Conservation (phyloP, 2,797 vertebrate genomes). For the Cynodonichthys magdalenae region DNA sequence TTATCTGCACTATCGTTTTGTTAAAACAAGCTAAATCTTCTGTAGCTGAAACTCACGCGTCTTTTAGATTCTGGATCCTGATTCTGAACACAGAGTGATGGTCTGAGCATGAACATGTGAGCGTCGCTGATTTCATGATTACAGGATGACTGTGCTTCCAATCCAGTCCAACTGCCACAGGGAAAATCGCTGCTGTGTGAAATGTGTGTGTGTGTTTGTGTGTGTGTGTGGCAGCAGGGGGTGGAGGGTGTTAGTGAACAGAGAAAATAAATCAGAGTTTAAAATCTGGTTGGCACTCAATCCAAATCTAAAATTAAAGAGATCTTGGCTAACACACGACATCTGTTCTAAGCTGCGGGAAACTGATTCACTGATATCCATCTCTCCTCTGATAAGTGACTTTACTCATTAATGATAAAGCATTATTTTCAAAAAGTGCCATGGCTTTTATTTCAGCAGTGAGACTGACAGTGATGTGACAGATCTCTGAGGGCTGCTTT, state of each 20-base stretch:
- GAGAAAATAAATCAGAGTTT: slow-evolving; percentile 14
- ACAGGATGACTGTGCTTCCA: slow-evolving; percentile 62
- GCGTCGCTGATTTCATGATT: slow-evolving; percentile 64
- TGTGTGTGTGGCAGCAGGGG: too few relatives aligned
- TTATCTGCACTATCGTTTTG: background rate
- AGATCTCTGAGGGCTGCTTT: background rate
- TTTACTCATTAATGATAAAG: slow-evolving; percentile 2
- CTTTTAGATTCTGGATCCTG: background rate
- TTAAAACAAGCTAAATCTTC: background rate
- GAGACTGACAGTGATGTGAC: slow-evolving; percentile 3
- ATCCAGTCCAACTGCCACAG: slow-evolving; percentile 66
- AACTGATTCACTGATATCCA: slow-evolving; percentile 9
- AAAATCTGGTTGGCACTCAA: slow-evolving; percentile 10
- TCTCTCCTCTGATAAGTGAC: slow-evolving; percentile 1
- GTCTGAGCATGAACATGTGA: slow-evolving; percentile 29
- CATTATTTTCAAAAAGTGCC: slow-evolving; percentile 6
- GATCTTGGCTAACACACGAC: slow-evolving; percentile 9
- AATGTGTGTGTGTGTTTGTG: slow-evolving; percentile 44
- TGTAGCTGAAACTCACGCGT: background rate
- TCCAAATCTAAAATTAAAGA: slow-evolving; percentile 24
- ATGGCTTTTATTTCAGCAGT: slow-evolving; percentile 12
- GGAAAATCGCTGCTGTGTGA: slow-evolving; percentile 38
- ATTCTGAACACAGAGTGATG: slow-evolving; percentile 6
- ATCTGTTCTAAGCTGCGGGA: slow-evolving; percentile 16
- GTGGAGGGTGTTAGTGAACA: slow-evolving; percentile 3